Evolutionary conservation across 2,888 invertebrate species (phyloP).

Genomic region (Sinhomidia bicolor): DNA sequence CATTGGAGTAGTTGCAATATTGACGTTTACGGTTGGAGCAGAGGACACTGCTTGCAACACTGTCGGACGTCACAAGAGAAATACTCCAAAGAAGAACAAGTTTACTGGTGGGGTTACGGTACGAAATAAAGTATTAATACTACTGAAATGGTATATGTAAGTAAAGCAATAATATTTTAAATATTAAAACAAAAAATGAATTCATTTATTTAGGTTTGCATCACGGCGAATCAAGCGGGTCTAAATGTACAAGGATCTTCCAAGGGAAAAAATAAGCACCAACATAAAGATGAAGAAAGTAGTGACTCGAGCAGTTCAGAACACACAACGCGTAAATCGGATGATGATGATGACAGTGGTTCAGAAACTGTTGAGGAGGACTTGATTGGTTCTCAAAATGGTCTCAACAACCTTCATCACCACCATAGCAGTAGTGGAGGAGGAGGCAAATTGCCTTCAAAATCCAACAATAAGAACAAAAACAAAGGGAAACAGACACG

Average conservation of each 20-base stretch:
- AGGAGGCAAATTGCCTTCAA: not conserved
- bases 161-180: not conserved
- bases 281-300: not conserved
- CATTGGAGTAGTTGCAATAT: not conserved
- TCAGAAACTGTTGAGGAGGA: conserved; percentile 49
- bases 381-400: not conserved
- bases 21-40: not conserved
- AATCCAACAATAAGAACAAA: not conserved
- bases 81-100: too few species aligned
- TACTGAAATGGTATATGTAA: not conserved
- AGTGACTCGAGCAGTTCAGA: conserved; percentile 10
- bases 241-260: not conserved
- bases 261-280: conserved; percentile 5
- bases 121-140: not conserved
- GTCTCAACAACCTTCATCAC: not conserved
- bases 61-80: too few species aligned
- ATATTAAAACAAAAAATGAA: not conserved
- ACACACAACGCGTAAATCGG: not conserved
- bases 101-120: not conserved
- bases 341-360: conserved; percentile 22
- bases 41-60: conserved; percentile 4
- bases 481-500: conserved; percentile 11
- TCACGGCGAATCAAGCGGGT: conserved; percentile 18
- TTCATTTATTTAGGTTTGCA: conserved; percentile 27
- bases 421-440: not conserved